Evolutionary conservation across 2,797 vertebrate species (phyloP).

Genomic region (Cirrhinus mrigala): DNA sequence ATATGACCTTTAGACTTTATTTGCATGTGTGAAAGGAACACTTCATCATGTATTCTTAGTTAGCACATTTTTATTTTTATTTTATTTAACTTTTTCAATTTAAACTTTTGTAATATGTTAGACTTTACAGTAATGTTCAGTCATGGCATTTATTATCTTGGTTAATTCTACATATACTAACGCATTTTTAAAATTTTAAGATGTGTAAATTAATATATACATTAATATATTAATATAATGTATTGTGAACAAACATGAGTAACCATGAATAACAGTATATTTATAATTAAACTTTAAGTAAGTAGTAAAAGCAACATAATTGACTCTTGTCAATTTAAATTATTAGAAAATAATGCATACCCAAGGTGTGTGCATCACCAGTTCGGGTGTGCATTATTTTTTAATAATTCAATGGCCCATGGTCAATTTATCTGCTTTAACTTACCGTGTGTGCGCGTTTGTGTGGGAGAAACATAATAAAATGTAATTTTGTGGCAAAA

Average conservation of each 20-base stretch:
- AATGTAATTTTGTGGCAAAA: no score
- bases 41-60: not conserved
- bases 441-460: no score
- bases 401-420: no score
- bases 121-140: not conserved
- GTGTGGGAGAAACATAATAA: no score
- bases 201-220: not conserved
- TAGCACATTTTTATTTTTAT: not conserved
- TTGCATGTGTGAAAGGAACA: conserved; percentile 1
- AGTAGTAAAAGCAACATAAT: no score
- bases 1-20: conserved; percentile 15
- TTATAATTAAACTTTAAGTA: not conserved
- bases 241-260: not conserved
- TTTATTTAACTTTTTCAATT: not conserved
- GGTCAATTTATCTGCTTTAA: no score
- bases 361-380: no score
- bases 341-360: no score
- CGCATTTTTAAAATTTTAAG: not conserved
- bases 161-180: not conserved
- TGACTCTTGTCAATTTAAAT: no score
- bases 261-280: not conserved
- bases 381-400: no score
- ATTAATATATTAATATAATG: no score
- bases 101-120: not conserved
- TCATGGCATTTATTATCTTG: not conserved